Conservation (phyloP, 2,888 invertebrate species). For the Phalera bucephala region DNA sequence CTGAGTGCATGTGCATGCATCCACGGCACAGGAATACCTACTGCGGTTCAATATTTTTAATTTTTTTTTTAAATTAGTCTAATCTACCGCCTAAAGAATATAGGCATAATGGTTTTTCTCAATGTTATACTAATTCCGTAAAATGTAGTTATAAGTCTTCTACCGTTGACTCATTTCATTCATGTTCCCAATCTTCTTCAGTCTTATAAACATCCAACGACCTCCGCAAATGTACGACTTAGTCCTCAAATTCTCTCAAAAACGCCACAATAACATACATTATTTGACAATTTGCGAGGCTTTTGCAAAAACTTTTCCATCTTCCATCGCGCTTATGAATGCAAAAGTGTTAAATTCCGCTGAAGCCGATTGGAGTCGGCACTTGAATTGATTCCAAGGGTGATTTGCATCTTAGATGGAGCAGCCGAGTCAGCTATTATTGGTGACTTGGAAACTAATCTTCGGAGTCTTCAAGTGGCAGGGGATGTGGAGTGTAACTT, state of each 20-base stretch:
- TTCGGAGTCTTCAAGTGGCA: neutral
- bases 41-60: too few relatives aligned
- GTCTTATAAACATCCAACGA: too few relatives aligned
- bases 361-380: constrained; percentile 7
- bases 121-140: too few relatives aligned
- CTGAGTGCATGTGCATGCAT: neutral
- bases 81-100: too few relatives aligned
- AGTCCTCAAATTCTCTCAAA: constrained; percentile 1
- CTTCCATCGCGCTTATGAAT: constrained; percentile 5
- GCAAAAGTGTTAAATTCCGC: constrained; percentile 7
- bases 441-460: constrained; percentile 6
- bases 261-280: neutral
- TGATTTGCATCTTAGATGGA: constrained; percentile 23
- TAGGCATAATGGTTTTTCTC: too few relatives aligned
- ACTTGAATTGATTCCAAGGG: constrained; percentile 16
- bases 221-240: too few relatives aligned
- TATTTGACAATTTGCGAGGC: neutral
- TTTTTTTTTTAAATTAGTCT: too few relatives aligned
- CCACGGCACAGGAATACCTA: neutral
- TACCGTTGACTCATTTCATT: too few relatives aligned
- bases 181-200: too few relatives aligned
- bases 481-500: constrained; percentile 2
- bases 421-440: constrained; percentile 14
- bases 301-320: constrained; percentile 5
- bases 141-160: too few relatives aligned